phyloP scores from a whole-genome alignment of 2,113 vertebrate genomes.

The Bettongia penicillata region DNA sequence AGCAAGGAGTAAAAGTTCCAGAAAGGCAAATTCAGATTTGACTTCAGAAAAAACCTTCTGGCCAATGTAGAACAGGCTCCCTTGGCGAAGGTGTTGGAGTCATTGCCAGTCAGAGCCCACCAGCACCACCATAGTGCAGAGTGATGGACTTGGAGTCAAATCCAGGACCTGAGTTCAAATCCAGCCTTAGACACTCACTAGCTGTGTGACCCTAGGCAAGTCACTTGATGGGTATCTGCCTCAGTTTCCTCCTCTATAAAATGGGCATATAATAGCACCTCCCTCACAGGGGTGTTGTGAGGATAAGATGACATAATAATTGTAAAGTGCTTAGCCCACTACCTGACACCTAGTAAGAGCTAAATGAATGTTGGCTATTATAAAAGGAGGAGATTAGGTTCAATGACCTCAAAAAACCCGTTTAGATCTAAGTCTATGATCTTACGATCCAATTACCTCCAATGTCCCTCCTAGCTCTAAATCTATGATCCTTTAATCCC shows the following conservation, averaged over 20 bases:
- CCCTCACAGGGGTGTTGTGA: neutral
- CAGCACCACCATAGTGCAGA: neutral
- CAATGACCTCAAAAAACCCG: neutral
- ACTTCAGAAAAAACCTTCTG: no score
- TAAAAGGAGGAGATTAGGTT: neutral
- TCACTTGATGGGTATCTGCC: neutral
- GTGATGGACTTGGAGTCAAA: neutral
- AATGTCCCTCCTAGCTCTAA: neutral
- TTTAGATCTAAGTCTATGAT: neutral
- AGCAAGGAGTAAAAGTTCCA: neutral
- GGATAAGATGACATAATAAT: neutral
- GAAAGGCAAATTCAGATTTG: neutral
- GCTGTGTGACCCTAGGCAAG: neutral
- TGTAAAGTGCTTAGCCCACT: neutral
- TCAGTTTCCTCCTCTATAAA: neutral
- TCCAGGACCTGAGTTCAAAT: neutral
- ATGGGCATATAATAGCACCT: neutral
- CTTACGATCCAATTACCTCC: neutral
- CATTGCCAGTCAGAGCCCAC: neutral
- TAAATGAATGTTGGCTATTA: neutral
- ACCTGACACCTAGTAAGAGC: neutral
- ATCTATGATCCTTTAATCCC: neutral
- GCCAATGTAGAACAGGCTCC: neutral
- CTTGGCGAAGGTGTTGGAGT: neutral
- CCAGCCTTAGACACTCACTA: neutral